Conservation (phyloP, 1,140 invertebrate genomes). For the Aphis craccivora region DNA sequence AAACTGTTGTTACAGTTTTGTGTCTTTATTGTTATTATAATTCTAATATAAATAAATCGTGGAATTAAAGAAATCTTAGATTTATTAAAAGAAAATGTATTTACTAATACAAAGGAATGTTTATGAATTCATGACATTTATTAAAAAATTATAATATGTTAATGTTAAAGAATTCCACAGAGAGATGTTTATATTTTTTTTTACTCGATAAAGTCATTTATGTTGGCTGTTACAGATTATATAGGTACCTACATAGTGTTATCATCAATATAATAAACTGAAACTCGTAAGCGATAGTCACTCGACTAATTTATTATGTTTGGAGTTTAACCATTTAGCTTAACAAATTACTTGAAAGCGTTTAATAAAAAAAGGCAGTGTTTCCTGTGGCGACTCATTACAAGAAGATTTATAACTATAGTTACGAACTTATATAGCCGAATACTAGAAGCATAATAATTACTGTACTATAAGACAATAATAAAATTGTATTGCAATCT, state of each 20-base stretch:
- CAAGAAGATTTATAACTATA: conserved; percentile 4
- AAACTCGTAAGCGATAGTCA: not conserved
- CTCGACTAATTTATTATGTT: not conserved
- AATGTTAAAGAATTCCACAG: not conserved
- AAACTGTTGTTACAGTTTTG: too few relatives aligned
- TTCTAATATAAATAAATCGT: not conserved
- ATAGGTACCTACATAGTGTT: not conserved
- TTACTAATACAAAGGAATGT: not conserved
- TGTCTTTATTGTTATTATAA: too few relatives aligned
- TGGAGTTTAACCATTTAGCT: not conserved
- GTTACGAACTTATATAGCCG: not conserved
- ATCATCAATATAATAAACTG: conserved; percentile 11
- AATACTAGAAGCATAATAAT: not conserved
- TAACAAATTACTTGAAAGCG: conserved; percentile 15
- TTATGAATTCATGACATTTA: not conserved
- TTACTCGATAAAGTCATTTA: not conserved
- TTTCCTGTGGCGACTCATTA: conserved; percentile 18
- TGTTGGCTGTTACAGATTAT: conserved; percentile 1
- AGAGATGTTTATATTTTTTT: not conserved
- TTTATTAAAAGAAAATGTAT: not conserved
- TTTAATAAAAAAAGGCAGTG: not conserved
- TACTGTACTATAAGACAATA: not conserved
- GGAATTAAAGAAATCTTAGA: not conserved
- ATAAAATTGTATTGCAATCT: not conserved
- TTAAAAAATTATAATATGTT: not conserved